Evolutionary conservation across 2,888 invertebrate genomes (phyloP), one percentile per base, ranked within the genome.

Genomic region (Thymelicus lineola): DNA sequence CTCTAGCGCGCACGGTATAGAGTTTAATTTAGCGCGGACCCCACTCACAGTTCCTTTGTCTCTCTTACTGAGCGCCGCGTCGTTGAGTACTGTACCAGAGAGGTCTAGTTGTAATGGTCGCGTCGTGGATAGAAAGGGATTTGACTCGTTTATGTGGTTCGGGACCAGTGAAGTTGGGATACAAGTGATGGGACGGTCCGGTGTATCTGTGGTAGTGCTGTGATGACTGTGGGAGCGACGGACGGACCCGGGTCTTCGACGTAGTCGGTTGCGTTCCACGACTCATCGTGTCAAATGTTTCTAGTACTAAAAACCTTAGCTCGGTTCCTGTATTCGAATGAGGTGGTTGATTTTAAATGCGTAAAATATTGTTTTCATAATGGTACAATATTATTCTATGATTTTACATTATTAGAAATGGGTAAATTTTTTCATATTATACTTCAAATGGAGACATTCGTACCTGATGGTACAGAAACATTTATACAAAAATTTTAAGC

Each of bases 241-340:
- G 5, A 20, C 53, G 46, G 57, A 15, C 6, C 38, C 42, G 35
- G 55, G 45, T 70, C 72, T 72, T 61, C 62, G 58, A 66, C 71
- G 71, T 75, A 71, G 76, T 77, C 74, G 74, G 75, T 77, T 75
- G 75, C 66, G 70, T 10, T 42, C 42, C 42, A 42, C 42, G 50
- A 50, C 48, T 48, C 15, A 45, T 9, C 12, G 53, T 77, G 71
- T 70, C 20, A 36, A 62, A 48, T 62, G 48, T 60, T 45, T 42
- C 28, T 55, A 28, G 28, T 55, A 35, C 1, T 55, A 53, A 7
- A 84, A 85, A 88, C 87, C 35, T 65, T 72, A 55, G 55, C 35
- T 55, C 35, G 55, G 55, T 55, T 55, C 55, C 55, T 55, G 1
- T 55, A 28, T 28, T 35, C 0, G 35, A 55, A 35, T 20, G 15